Base-by-base conservation (phyloP, 2,113 vertebrate genomes). In the Brachyistius frenatus region DNA sequence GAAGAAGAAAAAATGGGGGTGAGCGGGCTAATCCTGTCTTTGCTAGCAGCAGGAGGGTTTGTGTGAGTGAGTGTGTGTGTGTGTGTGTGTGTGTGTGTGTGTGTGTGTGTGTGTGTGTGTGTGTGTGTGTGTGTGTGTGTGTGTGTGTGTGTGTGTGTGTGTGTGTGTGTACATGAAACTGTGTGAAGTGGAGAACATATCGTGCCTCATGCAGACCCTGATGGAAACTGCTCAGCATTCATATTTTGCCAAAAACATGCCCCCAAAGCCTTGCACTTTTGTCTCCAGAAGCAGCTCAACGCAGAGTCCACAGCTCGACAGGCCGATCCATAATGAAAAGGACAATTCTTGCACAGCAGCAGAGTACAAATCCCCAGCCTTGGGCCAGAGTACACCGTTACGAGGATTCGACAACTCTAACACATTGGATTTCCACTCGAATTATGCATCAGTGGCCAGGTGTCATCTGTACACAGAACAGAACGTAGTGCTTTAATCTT, bases 11-110 rank as follows among this genome's bases (percentile, higher is more conserved):
- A 83, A 82, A 73, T 63, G 58, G 37, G 65, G 73, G 67, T 76
- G 81, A 74, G 53, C 30, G 76, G 44, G 76, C 64, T 88, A 91
- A 89, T 88, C 81, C 71, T 0, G 41, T 73, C 47, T 90, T 67
- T 78, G 70, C 66, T 66, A 80, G 35, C 81, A 88, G 78, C 56
- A 63, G 83, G 83, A 58, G 72, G 4, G 72, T 46, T 35, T 47
- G 71, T 78, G 56, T 58, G 15, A 16, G 49, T 50, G 49, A 16
- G 49, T 50, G 49, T 15, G 47, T 50, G 47, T 50, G 3, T 50
- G 16, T 50, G 16, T 50, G 49, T 50, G 49, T 14, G 46, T 47
- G 46, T 47, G 9, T 47, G 46, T 47, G 46, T 47, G 46, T 47
- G 46, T 47, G 46, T 47, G 13, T 7, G 46, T 10, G 7, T 7